Evolutionary conservation across 2,888 invertebrate species (phyloP).

Genomic region (Marasmarcha lunaedactyla): DNA sequence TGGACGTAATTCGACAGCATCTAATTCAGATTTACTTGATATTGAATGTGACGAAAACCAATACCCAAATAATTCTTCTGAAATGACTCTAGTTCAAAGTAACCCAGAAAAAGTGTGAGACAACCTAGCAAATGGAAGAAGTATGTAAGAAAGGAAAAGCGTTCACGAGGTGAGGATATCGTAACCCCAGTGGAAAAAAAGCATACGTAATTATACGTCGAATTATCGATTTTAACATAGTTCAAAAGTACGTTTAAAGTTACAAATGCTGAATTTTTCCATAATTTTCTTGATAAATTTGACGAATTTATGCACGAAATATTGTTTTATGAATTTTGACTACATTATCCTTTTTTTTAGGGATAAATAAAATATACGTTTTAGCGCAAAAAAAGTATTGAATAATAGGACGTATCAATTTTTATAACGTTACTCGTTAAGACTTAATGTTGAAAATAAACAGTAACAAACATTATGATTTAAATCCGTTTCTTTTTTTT

Average conservation of each 20-base stretch:
- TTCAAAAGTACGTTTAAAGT: conserved; percentile 3
- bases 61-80: no score
- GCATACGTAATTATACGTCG: no score
- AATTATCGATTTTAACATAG: no score
- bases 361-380: conserved; percentile 1
- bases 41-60: no score
- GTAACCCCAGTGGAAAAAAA: conserved; percentile 4
- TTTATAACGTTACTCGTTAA: background rate
- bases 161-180: no score
- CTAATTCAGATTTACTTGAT: no score
- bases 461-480: conserved; percentile 1
- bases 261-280: background rate
- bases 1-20: no score
- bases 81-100: no score
- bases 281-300: conserved; percentile 2
- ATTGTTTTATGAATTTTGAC: background rate
- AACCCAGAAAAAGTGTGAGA: no score
- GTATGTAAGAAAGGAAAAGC: no score
- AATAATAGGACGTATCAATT: background rate
- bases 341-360: conserved; percentile 2
- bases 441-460: background rate
- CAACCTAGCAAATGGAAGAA: no score
- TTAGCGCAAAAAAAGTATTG: conserved; percentile 2
- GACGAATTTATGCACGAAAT: background rate
- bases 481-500: conserved; percentile 2